These are phyloP conservation scores for Orthosia incerta DNA, from an alignment of 2,888 invertebrate species.

Conservation along the genomic window DNA sequence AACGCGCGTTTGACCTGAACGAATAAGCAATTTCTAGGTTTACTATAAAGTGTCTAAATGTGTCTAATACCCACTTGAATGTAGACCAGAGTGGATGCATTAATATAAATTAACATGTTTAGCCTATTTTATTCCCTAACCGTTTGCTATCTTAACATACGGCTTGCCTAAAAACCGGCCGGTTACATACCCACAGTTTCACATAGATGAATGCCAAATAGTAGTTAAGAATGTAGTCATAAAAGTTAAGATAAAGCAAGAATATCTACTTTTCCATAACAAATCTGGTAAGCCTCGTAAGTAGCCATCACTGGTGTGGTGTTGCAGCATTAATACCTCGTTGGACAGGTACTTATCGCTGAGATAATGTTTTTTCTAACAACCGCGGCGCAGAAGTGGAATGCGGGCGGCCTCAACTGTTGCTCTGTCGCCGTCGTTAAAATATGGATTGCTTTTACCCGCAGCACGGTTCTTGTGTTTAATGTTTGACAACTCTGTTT, in stretches of 20 bases:
- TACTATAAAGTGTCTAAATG: conserved; percentile 26
- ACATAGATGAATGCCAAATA: conserved; percentile 7
- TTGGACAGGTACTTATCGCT: conserved; percentile 46
- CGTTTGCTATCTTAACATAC: not conserved
- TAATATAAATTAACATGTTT: not conserved
- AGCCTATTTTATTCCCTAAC: not conserved
- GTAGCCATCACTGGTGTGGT: conserved; percentile 53
- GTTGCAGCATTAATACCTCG: conserved; percentile 54
- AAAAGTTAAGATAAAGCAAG: conserved; percentile 37
- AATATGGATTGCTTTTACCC: conserved; percentile 51
- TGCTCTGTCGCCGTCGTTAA: conserved; percentile 38
- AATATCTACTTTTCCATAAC: conserved; percentile 30
- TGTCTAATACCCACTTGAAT: not conserved
- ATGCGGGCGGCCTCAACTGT: conserved; percentile 64
- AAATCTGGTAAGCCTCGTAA: conserved; percentile 22
- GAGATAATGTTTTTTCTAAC: conserved; percentile 62
- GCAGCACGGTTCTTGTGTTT: conserved; percentile 1
- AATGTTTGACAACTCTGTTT: conserved; percentile 21
- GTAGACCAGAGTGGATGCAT: not conserved
- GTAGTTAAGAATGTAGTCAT: conserved; percentile 19
- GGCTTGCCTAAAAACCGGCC: conserved; percentile 22
- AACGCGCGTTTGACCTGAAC: conserved; percentile 19
- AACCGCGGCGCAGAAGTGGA: conserved; percentile 53
- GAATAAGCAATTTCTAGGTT: conserved; percentile 33
- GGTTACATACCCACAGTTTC: conserved; percentile 19